phyloP scores from a whole-genome alignment of 2,113 vertebrate species.

The Archocentrus centrarchus region DNA sequence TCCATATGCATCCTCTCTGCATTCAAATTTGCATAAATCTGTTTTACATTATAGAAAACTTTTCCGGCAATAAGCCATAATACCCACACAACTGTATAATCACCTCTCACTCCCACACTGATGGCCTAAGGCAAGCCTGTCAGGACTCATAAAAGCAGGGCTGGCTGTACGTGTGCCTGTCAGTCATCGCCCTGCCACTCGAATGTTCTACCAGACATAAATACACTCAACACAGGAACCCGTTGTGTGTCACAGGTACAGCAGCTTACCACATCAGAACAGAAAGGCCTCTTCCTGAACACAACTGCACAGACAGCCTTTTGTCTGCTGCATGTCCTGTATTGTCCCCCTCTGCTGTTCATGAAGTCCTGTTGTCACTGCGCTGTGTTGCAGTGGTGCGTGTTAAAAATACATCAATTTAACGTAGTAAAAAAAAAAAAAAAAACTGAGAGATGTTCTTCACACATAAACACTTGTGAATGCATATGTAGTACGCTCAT shows the following conservation, averaged over 20 bases:
- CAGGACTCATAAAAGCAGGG: slow-evolving; percentile 41
- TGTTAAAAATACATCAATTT: not conserved
- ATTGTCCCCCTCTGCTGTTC: slow-evolving; percentile 9
- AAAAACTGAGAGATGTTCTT: not conserved
- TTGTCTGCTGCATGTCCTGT: slow-evolving; percentile 62
- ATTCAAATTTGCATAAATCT: slow-evolving; percentile 32
- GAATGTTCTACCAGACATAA: slow-evolving; percentile 34
- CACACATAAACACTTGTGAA: not conserved
- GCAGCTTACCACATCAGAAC: slow-evolving; percentile 64
- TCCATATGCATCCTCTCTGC: slow-evolving; percentile 7
- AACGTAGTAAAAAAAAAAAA: not conserved
- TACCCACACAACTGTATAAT: slow-evolving; percentile 31
- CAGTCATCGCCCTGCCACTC: slow-evolving; percentile 53
- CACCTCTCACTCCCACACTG: slow-evolving; percentile 28
- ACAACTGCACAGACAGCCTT: slow-evolving; percentile 50
- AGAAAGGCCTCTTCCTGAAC: slow-evolving; percentile 64
- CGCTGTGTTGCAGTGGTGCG: no score
- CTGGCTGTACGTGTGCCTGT: slow-evolving; percentile 33
- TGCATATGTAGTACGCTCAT: not conserved
- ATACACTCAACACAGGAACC: slow-evolving; percentile 66
- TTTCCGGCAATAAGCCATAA: slow-evolving; percentile 22
- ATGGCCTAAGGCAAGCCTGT: slow-evolving; percentile 54
- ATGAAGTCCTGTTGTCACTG: slow-evolving; percentile 1
- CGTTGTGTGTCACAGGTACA: slow-evolving; percentile 60
- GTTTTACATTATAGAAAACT: slow-evolving; percentile 24